Evolutionary conservation across 2,888 invertebrate species (phyloP), one percentile per base, ranked within the genome.

Genomic region (Iselma pallidipennis): DNA sequence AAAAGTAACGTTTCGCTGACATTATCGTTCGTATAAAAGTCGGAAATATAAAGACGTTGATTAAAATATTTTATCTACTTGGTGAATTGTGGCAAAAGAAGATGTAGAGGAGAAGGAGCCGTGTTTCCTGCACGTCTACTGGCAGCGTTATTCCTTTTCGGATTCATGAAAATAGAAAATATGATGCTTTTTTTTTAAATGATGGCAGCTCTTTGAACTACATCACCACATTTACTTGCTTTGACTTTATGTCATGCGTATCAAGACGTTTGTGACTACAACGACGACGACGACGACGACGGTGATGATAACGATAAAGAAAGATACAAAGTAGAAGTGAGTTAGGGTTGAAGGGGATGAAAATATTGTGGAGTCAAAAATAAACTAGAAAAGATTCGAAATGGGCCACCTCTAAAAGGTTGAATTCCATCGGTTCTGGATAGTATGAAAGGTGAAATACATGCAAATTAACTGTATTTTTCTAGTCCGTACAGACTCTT

Each of bases 41-140:
- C 62, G 66, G 70, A 74, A 74, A 75, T 74, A 74, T 71, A 74
- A 73, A 72, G 74, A 73, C 74, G 74, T 74, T 76, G 76, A 77
- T 76, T 76, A 76, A 76, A 77, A 76, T 75, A 76, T 76, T 76
- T 76, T 74, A 76, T 75, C 75, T 74, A 75, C 73, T 73, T 74
- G 68, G 70, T 71, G 74, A 69, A 65, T 68, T 50, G 23, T 45
- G 60, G 9, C 2, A 1, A n/a, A 45, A n/a, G n/a, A n/a, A n/a
- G n/a, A n/a, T n/a, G n/a, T n/a, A n/a, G n/a, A n/a, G n/a, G n/a
- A n/a, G n/a, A n/a, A n/a, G n/a, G n/a, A n/a, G n/a, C n/a, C n/a
- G 23, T 23, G 2, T 7, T 28, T 28, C 28, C 28, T 28, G 28
- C 3, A 25, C 49, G 21, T 45, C 7, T 19, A 42, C 42, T n/a